Percentiles rank a stretch among this genome's conserved stretches.
These are phyloP conservation scores for Pachydiplax longipennis DNA, from an alignment of 2,888 invertebrate genomes.

Conservation along the genomic window DNA sequence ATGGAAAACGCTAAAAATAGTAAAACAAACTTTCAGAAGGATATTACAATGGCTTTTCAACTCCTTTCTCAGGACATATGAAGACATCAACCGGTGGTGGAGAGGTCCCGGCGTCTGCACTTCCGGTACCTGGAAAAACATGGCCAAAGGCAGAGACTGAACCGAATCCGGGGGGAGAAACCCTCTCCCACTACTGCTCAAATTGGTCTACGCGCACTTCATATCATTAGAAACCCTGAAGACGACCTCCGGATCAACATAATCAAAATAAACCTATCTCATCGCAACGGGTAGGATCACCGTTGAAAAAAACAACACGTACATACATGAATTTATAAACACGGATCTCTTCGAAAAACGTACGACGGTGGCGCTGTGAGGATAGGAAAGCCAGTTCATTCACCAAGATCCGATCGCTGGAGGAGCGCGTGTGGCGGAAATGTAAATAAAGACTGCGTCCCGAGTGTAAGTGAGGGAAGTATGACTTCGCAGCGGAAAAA, in stretches of 20 bases:
- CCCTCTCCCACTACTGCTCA: background rate
- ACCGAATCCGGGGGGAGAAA: background rate
- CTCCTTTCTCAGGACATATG: conserved; percentile 71
- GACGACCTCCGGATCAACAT: background rate
- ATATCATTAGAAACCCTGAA: background rate
- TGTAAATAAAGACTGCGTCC: background rate
- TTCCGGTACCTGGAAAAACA: conserved; percentile 69
- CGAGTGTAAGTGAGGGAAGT: background rate
- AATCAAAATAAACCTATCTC: background rate
- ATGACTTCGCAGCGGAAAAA: background rate
- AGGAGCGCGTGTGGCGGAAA: background rate
- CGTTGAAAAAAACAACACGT: background rate
- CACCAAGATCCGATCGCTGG: background rate
- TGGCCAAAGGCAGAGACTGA: conserved; percentile 26
- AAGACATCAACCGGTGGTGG: conserved; percentile 94
- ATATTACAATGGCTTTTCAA: too few species aligned
- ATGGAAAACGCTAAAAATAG: too few species aligned
- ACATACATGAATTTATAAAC: background rate
- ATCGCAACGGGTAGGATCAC: background rate
- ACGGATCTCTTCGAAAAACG: background rate
- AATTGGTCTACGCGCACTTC: background rate
- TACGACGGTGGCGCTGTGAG: background rate
- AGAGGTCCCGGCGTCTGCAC: conserved; percentile 82
- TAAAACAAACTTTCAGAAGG: too few species aligned
- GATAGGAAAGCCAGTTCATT: background rate